Base-by-base conservation (phyloP, 1,140 invertebrate species). In the Argopecten irradians region DNA sequence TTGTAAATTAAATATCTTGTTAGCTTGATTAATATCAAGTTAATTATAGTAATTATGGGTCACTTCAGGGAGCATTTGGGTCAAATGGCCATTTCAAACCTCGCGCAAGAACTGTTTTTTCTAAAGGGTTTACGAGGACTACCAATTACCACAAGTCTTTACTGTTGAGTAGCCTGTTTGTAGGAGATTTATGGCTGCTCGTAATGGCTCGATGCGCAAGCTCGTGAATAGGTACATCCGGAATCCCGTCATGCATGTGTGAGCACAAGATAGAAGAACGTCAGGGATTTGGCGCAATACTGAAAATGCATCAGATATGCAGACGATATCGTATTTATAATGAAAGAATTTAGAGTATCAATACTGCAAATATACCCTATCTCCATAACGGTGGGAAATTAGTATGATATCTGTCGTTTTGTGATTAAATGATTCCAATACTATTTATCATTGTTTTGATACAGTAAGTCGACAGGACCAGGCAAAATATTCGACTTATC, bases 1-100 rank as follows among this genome's bases (percentile, higher is more conserved):
- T 71, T 71, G 55, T 71, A 71, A 71, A 71, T 71, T 71, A 71
- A 71, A 71, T 71, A 71, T 71, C 55, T 71, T 71, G 55, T 71
- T 71, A 71, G 55, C n/a, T n/a, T 71, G 55, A 71, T 71, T 71
- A 71, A 71, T 71, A 71, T 71, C 55, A 71, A 71, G 55, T 71
- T 71, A 71, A 71, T 71, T 71, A 71, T 71, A 71, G 55, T 71
- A 71, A 71, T 71, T 71, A 71, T 28, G 55, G 55, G 55, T 71
- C 55, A 71, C 55, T 71, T 71, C 55, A 71, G 55, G 55, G 55
- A 71, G 55, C 55, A 71, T 71, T 71, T 71, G 11, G 55, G 55
- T 71, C 55, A 71, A 71, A 71, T 71, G 55, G 55, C 55, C 55
- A 71, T 71, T 71, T 71, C 55, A 71, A 28, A 71, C 55, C 5